Percentiles rank a stretch among this genome's conserved stretches.
phyloP scores from a whole-genome alignment of 2,888 invertebrate species.

The Ophioninae sp. region DNA sequence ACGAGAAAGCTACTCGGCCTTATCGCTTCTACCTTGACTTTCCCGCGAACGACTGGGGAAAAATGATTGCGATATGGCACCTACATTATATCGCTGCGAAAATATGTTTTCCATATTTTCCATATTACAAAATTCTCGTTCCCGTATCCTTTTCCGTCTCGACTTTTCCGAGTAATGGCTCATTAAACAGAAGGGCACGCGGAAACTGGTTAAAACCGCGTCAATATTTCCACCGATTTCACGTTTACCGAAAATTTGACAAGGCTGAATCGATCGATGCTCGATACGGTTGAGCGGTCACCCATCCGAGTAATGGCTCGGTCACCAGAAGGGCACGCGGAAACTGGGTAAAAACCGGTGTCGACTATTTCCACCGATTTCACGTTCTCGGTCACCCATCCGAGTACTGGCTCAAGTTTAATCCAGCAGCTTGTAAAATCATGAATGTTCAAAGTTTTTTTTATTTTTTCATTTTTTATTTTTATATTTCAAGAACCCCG shows the following conservation, averaged over 20 bases:
- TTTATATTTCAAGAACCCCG: not conserved
- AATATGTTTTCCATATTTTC: not conserved
- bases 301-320: too few species aligned
- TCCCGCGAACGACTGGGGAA: slow-evolving; percentile 37
- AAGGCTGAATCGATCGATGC: too few species aligned
- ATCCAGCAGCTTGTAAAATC: not conserved
- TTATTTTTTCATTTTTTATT: not conserved
- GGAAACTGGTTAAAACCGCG: too few species aligned
- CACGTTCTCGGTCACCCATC: too few species aligned
- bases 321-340: too few species aligned
- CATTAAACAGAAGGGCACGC: too few species aligned
- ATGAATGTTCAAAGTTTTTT: not conserved
- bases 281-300: too few species aligned
- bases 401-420: not conserved
- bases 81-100: not conserved
- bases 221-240: too few species aligned
- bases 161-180: too few species aligned
- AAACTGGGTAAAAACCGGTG: too few species aligned
- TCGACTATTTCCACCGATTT: too few species aligned
- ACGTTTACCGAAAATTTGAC: too few species aligned
- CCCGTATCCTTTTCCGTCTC: not conserved
- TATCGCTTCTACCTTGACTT: slow-evolving; percentile 57
- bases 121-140: not conserved
- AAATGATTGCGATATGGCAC: slow-evolving; percentile 9
- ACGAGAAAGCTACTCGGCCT: slow-evolving; percentile 59